phyloP scores from a whole-genome alignment of 2,113 vertebrate genomes.

The Bettongia penicillata region DNA sequence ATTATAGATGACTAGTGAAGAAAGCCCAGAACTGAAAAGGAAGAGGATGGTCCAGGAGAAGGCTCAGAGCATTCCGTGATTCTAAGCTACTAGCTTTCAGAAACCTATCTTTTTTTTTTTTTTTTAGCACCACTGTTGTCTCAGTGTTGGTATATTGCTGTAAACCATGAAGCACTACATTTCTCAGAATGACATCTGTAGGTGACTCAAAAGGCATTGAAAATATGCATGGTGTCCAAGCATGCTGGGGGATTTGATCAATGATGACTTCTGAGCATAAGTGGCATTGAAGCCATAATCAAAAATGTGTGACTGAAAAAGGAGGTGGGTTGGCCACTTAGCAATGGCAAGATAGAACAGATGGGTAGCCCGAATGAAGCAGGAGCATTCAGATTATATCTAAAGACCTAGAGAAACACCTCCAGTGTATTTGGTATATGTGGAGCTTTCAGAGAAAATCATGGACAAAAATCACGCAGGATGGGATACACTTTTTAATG shows the following conservation, averaged over 20 bases:
- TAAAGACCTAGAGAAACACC: neutral
- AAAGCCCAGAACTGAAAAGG: neutral
- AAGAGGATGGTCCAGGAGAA: neutral
- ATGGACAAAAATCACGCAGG: neutral
- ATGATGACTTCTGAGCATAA: neutral
- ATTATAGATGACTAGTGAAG: neutral
- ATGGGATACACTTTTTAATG: neutral
- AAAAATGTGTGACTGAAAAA: neutral
- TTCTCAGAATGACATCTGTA: neutral
- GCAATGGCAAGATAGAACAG: neutral
- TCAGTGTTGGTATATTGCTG: neutral
- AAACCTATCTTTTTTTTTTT: neutral
- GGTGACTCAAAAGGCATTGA: neutral
- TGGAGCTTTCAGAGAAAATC: neutral
- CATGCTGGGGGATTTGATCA: neutral
- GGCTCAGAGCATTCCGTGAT: neutral
- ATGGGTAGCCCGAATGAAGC: neutral
- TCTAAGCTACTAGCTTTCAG: neutral
- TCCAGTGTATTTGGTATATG: neutral
- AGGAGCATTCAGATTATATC: neutral
- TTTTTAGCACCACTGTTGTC: no score
- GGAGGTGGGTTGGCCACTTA: neutral
- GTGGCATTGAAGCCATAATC: neutral
- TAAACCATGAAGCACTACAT: neutral
- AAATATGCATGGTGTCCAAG: neutral